phyloP scores from a whole-genome alignment of 2,888 invertebrate genomes.

The Phengaris alcon region DNA sequence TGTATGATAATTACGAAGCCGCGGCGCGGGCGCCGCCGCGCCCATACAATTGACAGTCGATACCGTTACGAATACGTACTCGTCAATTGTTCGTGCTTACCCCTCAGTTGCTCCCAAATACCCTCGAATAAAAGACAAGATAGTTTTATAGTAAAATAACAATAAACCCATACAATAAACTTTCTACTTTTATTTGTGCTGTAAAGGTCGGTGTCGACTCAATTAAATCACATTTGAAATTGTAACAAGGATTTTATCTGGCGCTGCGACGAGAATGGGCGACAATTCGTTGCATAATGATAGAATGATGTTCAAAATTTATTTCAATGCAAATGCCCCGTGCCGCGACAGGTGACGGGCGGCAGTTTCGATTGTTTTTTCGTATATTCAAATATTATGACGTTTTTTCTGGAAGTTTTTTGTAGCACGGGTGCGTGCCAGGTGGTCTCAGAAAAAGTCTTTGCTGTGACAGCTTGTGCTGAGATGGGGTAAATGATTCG shows the following conservation, averaged over 20 bases:
- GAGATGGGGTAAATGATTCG: slow-evolving; percentile 29
- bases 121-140: neutral
- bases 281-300: slow-evolving; percentile 35
- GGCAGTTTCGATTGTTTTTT: slow-evolving; percentile 78
- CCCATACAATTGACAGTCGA: too few species aligned
- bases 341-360: slow-evolving; percentile 76
- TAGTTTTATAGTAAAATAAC: neutral
- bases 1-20: too few species aligned
- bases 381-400: slow-evolving; percentile 79
- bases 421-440: slow-evolving; percentile 74
- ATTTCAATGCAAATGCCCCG: slow-evolving; percentile 77
- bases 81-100: too few species aligned
- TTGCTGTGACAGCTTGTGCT: slow-evolving; percentile 64
- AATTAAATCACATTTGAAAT: neutral
- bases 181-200: neutral
- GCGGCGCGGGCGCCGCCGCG: too few species aligned
- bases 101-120: neutral
- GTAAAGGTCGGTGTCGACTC: neutral
- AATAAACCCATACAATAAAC: neutral
- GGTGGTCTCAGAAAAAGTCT: slow-evolving; percentile 70
- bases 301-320: slow-evolving; percentile 49
- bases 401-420: slow-evolving; percentile 65
- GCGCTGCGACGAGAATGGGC: slow-evolving; percentile 31
- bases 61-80: too few species aligned
- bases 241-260: slow-evolving; percentile 11